These are phyloP conservation scores for Camponotus fellah DNA, from an alignment of 2,888 invertebrate species.

Conservation along the genomic window DNA sequence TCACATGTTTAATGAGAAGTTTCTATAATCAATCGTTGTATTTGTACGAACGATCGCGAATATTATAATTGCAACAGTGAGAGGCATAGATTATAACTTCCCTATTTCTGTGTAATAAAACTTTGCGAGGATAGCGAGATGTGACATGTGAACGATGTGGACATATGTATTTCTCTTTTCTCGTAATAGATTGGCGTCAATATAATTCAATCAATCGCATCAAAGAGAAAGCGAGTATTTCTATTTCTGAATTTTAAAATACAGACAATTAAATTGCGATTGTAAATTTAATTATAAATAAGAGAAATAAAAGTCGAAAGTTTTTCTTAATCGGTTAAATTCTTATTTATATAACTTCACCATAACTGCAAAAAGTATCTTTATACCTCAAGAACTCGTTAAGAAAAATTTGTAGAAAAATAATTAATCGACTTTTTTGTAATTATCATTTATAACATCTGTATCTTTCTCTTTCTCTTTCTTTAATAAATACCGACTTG, in stretches of 20 bases:
- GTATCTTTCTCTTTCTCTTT: background rate
- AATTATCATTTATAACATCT: too few relatives aligned
- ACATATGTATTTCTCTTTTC: constrained; percentile 21
- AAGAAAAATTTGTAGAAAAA: background rate
- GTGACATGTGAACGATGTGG: constrained; percentile 15
- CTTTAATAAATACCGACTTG: background rate
- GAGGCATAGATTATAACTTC: constrained; percentile 5
- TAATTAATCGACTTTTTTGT: background rate
- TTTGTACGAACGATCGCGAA: constrained; percentile 11
- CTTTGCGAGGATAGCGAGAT: background rate
- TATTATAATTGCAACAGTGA: constrained; percentile 13
- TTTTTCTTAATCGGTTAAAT: background rate
- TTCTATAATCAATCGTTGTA: constrained; percentile 11
- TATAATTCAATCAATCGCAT: constrained; percentile 9
- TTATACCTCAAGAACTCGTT: background rate
- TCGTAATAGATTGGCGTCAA: constrained; percentile 21
- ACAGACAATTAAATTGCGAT: background rate
- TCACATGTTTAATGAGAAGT: constrained; percentile 36
- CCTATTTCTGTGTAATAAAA: background rate
- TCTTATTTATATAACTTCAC: background rate
- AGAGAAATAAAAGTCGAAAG: background rate
- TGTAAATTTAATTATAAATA: background rate
- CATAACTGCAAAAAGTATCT: background rate
- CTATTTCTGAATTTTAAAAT: background rate
- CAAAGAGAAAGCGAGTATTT: constrained; percentile 17